Evolutionary conservation across 2,113 vertebrate species (phyloP).

Genomic region (Lampris incognitus): DNA sequence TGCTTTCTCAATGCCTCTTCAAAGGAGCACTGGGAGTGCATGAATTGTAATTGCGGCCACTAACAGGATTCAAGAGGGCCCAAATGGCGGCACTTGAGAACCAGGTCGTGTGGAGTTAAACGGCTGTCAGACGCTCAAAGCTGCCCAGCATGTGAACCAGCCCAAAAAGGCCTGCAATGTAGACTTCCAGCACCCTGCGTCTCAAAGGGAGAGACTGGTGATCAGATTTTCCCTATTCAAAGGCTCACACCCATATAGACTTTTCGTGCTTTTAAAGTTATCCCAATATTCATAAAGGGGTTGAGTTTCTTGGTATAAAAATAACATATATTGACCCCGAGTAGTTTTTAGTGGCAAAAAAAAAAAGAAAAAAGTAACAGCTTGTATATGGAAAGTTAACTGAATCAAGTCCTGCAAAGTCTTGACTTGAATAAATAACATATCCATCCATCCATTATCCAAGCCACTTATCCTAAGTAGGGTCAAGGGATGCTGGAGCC

Average conservation of each 20-base stretch:
- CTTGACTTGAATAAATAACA: neutral
- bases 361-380: neutral
- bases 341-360: neutral
- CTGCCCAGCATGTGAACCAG: slow-evolving; percentile 74
- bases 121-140: slow-evolving; percentile 80
- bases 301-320: neutral
- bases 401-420: neutral
- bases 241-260: slow-evolving; percentile 20
- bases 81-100: slow-evolving; percentile 76
- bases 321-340: slow-evolving; percentile 10
- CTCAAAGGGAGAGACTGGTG: slow-evolving; percentile 52
- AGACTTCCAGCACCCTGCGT: slow-evolving; percentile 37
- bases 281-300: slow-evolving; percentile 4
- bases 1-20: slow-evolving; percentile 63
- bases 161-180: slow-evolving; percentile 59
- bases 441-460: neutral
- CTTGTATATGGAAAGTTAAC: neutral
- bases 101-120: slow-evolving; percentile 82
- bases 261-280: slow-evolving; percentile 33
- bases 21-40: slow-evolving; percentile 69
- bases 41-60: slow-evolving; percentile 81
- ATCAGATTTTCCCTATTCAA: slow-evolving; percentile 45
- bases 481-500: no score
- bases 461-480: no score
- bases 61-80: slow-evolving; percentile 78